Conservation (phyloP, 2,888 invertebrate genomes). For the Meganola albula region DNA sequence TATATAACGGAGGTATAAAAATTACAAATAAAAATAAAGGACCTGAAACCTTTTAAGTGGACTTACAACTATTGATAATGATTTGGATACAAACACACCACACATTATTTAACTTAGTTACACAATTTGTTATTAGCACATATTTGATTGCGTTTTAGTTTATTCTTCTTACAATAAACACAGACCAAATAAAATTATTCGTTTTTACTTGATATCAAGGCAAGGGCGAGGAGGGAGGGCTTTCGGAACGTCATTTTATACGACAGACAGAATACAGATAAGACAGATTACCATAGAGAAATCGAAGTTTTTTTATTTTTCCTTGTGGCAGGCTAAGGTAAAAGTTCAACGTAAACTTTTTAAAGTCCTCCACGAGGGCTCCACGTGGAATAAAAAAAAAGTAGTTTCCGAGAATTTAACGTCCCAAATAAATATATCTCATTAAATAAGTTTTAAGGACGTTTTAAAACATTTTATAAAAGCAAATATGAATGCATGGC, state of each 20-base stretch:
- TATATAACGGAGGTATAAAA: constrained; percentile 25
- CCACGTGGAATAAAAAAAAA: too few species aligned
- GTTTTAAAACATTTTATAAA: too few species aligned
- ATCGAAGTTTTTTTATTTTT: constrained; percentile 1
- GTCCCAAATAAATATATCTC: too few species aligned
- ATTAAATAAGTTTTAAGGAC: too few species aligned
- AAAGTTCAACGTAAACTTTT: too few species aligned
- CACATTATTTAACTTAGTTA: constrained; percentile 34
- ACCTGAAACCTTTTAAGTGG: constrained; percentile 54
- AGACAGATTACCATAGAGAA: constrained; percentile 34
- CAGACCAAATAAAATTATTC: constrained; percentile 27
- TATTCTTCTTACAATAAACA: constrained; percentile 18
- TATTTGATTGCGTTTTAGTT: constrained; percentile 33
- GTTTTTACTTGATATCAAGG: constrained; percentile 32
- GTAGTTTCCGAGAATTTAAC: too few species aligned
- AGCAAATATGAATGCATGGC: too few species aligned
- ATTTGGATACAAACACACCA: constrained; percentile 29
- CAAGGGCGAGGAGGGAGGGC: too few species aligned
- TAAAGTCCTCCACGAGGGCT: too few species aligned
- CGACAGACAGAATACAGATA: too few species aligned
- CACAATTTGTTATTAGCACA: constrained; percentile 23
- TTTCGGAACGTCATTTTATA: constrained; percentile 43
- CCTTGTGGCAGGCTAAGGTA: too few species aligned
- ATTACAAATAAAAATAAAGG: constrained; percentile 31
- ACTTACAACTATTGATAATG: constrained; percentile 44